Conservation (phyloP, 2,888 invertebrate species). For the Iselma pallidipennis region DNA sequence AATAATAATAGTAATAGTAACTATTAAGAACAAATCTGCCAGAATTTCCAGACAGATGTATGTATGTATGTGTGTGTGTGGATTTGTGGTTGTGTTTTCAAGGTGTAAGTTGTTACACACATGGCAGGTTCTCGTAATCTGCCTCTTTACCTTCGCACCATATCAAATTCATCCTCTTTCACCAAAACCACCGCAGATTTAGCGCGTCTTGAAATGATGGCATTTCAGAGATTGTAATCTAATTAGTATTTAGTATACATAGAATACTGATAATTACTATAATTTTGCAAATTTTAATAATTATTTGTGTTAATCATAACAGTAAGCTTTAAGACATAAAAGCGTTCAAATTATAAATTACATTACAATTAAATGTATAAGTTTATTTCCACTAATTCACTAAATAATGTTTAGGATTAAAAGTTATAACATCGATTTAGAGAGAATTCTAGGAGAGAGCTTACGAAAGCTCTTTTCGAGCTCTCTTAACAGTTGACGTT, state of each 20-base stretch:
- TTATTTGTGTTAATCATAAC: too few species aligned
- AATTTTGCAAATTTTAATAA: too few species aligned
- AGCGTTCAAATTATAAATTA: constrained; percentile 1
- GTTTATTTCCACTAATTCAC: constrained; percentile 35
- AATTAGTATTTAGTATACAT: too few species aligned
- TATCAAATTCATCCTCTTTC: not conserved
- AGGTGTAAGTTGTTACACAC: constrained; percentile 14
- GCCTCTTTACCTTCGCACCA: not conserved
- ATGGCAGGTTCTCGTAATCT: too few species aligned
- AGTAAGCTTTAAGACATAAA: too few species aligned
- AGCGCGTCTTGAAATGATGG: not conserved
- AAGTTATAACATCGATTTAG: constrained; percentile 8
- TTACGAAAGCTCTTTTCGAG: constrained; percentile 10
- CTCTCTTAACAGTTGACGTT: constrained; percentile 10
- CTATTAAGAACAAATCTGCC: not conserved
- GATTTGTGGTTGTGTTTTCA: not conserved
- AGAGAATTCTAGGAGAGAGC: not conserved
- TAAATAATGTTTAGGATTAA: constrained; percentile 16
- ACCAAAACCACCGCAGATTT: not conserved
- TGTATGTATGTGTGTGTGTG: not conserved
- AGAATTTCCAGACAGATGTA: not conserved
- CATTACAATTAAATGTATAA: constrained; percentile 41
- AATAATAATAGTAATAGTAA: not conserved
- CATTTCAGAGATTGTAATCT: not conserved
- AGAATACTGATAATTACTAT: too few species aligned